Evolutionary conservation across 2,888 invertebrate genomes (phyloP).

Genomic region (Stratiomys singularior): DNA sequence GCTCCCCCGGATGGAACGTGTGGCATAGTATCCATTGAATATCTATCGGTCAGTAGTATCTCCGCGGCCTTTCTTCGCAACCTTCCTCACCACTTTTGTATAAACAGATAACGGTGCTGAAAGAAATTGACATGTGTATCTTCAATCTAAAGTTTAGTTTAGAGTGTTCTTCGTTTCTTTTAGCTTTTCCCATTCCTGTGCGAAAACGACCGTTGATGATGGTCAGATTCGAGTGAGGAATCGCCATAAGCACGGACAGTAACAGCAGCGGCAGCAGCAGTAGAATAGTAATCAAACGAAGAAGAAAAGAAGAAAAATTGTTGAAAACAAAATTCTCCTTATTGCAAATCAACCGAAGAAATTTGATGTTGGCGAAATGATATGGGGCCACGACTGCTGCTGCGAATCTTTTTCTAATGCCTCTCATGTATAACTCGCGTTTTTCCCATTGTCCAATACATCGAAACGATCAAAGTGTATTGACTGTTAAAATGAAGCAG

Average conservation of each 20-base stretch:
- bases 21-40: background rate
- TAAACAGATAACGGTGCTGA: constrained; percentile 46
- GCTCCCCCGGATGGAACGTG: too few relatives aligned
- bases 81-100: constrained; percentile 20
- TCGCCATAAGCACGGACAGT: too few relatives aligned
- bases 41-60: constrained; percentile 13
- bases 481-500: constrained; percentile 32
- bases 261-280: too few relatives aligned
- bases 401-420: constrained; percentile 1
- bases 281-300: background rate
- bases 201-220: background rate
- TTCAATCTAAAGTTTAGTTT: constrained; percentile 11
- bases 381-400: constrained; percentile 1
- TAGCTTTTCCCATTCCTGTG: background rate
- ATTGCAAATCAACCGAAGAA: background rate
- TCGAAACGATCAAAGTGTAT: background rate
- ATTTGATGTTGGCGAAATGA: background rate
- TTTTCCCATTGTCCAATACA: background rate
- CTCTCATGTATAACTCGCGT: background rate
- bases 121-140: constrained; percentile 45
- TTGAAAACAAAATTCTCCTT: background rate
- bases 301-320: background rate
- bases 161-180: constrained; percentile 16
- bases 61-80: background rate
- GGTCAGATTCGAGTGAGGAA: too few relatives aligned